Conservation (phyloP, 2,888 invertebrate genomes). For the Microchrysa polita region DNA sequence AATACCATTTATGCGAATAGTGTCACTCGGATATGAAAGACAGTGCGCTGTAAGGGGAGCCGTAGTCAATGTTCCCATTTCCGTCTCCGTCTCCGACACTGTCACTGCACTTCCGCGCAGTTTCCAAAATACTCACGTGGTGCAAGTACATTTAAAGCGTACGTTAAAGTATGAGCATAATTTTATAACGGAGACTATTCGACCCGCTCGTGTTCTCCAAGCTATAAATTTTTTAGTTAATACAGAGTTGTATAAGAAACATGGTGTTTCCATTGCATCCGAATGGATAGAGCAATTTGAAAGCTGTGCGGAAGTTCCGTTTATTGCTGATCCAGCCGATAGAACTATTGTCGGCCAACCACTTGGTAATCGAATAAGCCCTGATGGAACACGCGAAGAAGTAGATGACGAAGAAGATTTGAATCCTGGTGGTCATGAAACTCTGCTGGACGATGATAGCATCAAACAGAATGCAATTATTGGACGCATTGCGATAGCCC, state of each 20-base stretch:
- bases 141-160: constrained; percentile 50
- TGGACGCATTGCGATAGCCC: constrained; percentile 46
- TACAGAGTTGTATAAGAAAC: constrained; percentile 47
- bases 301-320: not conserved
- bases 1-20: constrained; percentile 51
- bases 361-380: no score
- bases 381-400: no score
- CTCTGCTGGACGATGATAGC: constrained; percentile 48
- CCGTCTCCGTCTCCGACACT: constrained; percentile 49
- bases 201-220: constrained; percentile 35
- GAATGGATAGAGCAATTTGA: no score
- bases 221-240: constrained; percentile 46
- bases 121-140: no score
- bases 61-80: constrained; percentile 51
- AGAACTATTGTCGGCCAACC: no score
- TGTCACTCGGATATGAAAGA: constrained; percentile 49
- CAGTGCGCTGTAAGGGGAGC: constrained; percentile 51
- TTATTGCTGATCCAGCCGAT: not conserved
- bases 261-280: no score
- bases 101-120: constrained; percentile 48
- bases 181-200: constrained; percentile 50
- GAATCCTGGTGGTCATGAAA: constrained; percentile 51
- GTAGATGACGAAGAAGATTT: constrained; percentile 11
- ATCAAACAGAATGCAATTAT: constrained; percentile 24
- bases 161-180: no score